Conservation (phyloP, 2,797 vertebrate genomes). For the Sylvilagus floridanus region DNA sequence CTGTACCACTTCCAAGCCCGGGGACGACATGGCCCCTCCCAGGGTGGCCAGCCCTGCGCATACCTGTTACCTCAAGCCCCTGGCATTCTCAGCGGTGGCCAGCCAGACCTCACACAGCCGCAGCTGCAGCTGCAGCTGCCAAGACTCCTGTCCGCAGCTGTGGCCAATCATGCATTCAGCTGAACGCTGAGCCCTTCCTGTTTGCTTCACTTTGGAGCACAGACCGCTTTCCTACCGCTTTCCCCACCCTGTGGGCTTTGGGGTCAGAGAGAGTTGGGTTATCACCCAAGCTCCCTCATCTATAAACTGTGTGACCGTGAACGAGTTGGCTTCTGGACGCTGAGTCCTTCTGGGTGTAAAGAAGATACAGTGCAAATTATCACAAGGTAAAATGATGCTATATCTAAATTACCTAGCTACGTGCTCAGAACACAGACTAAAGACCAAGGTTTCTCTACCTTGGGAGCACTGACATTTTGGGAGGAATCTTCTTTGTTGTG, state of each 20-base stretch:
- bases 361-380: not conserved
- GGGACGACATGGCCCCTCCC: not conserved
- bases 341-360: not conserved
- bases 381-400: not conserved
- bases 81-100: not conserved
- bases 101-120: constrained; percentile 31
- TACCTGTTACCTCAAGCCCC: not conserved
- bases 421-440: not conserved
- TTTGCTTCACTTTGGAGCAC: not conserved
- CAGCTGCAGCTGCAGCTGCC: constrained; percentile 38
- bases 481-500: not conserved
- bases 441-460: not conserved
- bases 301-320: not conserved
- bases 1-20: not conserved
- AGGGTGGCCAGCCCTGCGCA: not conserved
- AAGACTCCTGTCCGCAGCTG: constrained; percentile 49
- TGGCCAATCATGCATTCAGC: constrained; percentile 51
- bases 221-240: not conserved
- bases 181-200: not conserved
- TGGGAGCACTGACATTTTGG: not conserved
- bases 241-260: not conserved
- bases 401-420: not conserved
- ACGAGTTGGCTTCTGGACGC: not conserved
- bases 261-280: not conserved
- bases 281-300: not conserved